Conservation (phyloP, 2,797 vertebrate species). For the Notolepis coatsorum region DNA sequence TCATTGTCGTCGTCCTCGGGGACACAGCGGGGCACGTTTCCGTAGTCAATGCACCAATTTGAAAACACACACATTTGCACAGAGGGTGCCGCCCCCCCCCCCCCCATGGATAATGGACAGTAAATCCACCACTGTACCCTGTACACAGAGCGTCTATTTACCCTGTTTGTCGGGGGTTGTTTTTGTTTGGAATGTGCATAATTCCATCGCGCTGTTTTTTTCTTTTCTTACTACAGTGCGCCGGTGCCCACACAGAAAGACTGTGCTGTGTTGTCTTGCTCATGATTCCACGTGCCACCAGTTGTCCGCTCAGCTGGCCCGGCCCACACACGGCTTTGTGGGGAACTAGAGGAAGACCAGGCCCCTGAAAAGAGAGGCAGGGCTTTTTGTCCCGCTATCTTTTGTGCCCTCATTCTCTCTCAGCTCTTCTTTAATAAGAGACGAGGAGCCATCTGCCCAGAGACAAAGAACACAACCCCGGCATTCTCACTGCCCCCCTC, state of each 20-base stretch:
- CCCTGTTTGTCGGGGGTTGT: conserved; percentile 47
- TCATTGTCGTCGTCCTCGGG: conserved; percentile 13
- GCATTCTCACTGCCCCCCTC: conserved; percentile 17
- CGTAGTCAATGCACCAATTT: conserved; percentile 2
- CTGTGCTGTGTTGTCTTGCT: conserved; percentile 54
- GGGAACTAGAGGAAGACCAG: conserved; percentile 69
- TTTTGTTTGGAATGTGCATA: conserved; percentile 52
- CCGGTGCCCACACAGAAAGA: conserved; percentile 34
- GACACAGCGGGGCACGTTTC: conserved; percentile 13
- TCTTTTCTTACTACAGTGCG: too few species aligned
- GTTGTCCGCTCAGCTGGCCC: conserved; percentile 69
- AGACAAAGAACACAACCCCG: conserved; percentile 73
- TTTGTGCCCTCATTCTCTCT: conserved; percentile 76
- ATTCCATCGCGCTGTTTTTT: conserved; percentile 40
- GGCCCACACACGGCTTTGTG: conserved; percentile 54
- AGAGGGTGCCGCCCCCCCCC: not conserved
- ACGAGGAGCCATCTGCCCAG: conserved; percentile 86
- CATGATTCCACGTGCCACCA: conserved; percentile 52
- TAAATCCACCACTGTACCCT: conserved; percentile 18
- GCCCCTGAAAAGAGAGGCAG: conserved; percentile 72
- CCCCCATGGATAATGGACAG: conserved; percentile 8
- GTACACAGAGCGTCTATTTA: conserved; percentile 44
- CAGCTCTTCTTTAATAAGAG: conserved; percentile 76
- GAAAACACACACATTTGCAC: conserved; percentile 28
- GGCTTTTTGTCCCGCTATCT: conserved; percentile 72